Conservation (phyloP, 2,888 invertebrate genomes). For the Sarcophaga carnaria region DNA sequence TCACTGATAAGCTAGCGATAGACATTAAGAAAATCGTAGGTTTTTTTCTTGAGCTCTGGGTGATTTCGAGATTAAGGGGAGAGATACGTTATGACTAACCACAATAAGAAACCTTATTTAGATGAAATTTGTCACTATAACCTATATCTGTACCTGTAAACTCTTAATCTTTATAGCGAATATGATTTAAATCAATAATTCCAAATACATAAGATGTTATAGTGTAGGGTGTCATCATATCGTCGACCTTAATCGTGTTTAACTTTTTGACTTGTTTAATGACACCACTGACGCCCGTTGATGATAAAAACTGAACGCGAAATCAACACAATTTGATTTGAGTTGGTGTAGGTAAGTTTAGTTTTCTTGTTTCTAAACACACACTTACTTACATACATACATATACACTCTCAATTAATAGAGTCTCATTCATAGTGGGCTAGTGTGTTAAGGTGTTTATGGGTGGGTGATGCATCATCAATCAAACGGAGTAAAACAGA, state of each 20-base stretch:
- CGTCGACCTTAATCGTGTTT: background rate
- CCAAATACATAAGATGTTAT: no score
- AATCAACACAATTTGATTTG: conserved; percentile 31
- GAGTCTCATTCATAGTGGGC: background rate
- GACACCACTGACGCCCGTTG: background rate
- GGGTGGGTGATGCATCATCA: background rate
- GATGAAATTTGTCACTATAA: no score
- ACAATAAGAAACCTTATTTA: no score
- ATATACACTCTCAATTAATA: background rate
- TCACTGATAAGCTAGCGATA: no score
- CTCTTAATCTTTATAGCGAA: no score
- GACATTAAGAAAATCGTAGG: no score
- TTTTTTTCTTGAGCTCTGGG: no score
- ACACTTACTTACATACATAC: background rate
- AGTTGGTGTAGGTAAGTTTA: conserved; percentile 57
- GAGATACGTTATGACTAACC: no score
- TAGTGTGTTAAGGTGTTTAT: background rate
- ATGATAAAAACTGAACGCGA: background rate
- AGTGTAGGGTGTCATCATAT: no score
- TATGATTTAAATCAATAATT: no score
- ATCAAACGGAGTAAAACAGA: background rate
- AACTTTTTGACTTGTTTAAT: background rate
- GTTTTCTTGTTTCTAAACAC: background rate
- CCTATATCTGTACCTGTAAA: no score
- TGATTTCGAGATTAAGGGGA: no score